Evolutionary conservation across 2,113 vertebrate species (phyloP).

Genomic region (Osmerus eperlanus): DNA sequence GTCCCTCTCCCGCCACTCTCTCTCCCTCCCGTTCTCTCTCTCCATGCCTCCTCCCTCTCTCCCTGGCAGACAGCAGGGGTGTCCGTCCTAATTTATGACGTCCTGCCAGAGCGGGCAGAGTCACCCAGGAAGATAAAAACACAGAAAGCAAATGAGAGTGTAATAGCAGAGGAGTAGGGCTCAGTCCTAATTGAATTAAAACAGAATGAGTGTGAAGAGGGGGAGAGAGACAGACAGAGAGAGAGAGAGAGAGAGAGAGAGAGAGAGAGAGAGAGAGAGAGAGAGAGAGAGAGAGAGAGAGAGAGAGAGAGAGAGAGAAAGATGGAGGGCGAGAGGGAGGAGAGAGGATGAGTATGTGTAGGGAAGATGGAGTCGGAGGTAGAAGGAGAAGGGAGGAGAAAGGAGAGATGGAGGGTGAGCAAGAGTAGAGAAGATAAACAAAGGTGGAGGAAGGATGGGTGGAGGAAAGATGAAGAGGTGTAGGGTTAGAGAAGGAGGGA

Average conservation of each 20-base stretch:
- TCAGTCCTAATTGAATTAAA: slow-evolving; percentile 99
- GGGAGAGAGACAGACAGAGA: slow-evolving; percentile 49
- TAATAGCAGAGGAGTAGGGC: slow-evolving; percentile 85
- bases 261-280: slow-evolving; percentile 5
- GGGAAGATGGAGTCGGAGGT: slow-evolving; percentile 15
- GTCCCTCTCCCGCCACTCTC: slow-evolving; percentile 14
- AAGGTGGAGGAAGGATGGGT: not conserved
- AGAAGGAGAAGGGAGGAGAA: slow-evolving; percentile 53
- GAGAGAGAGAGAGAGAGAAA: slow-evolving; percentile 3
- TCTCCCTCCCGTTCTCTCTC: not conserved
- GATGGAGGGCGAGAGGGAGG: slow-evolving; percentile 47
- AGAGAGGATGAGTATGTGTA: slow-evolving; percentile 41
- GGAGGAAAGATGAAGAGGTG: slow-evolving; percentile 3
- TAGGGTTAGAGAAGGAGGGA: slow-evolving; percentile 55
- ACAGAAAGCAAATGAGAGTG: slow-evolving; percentile 84
- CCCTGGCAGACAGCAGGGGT: slow-evolving; percentile 68
- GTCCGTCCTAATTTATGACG: slow-evolving; percentile 71
- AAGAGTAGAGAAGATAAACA: slow-evolving; percentile 1
- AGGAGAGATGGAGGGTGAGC: slow-evolving; percentile 8
- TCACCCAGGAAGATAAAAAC: slow-evolving; percentile 76
- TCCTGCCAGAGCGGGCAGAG: slow-evolving; percentile 74
- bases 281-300: slow-evolving; percentile 22
- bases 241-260: slow-evolving; percentile 18
- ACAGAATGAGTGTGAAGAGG: slow-evolving; percentile 63
- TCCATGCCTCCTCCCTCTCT: slow-evolving; percentile 9